phyloP scores from a whole-genome alignment of 92 coral and sea anemone genomes.

The Ricordea florida region DNA sequence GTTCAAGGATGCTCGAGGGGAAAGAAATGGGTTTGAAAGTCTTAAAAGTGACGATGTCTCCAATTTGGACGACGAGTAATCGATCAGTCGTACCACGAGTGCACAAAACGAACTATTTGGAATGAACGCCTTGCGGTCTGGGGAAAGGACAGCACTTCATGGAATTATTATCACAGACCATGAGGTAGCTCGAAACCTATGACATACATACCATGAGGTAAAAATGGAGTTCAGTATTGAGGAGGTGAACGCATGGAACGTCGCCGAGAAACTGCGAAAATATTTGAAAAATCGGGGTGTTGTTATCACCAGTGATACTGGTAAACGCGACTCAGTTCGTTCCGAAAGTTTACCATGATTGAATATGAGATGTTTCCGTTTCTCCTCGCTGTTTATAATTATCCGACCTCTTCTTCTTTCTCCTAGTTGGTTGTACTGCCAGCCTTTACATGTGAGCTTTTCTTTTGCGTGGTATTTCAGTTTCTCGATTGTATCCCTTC shows the following conservation, averaged over 20 bases:
- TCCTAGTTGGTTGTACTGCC: neutral
- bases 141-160: too few species aligned
- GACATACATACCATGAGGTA: too few species aligned
- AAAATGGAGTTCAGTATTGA: neutral
- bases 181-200: too few species aligned
- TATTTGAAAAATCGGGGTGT: constrained; percentile 26
- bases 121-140: too few species aligned
- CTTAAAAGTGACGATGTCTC: too few species aligned
- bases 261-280: constrained; percentile 6
- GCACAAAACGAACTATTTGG: too few species aligned
- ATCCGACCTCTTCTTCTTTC: neutral
- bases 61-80: too few species aligned
- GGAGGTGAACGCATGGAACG: constrained; percentile 1
- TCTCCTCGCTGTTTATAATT: neutral
- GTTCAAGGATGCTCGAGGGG: too few species aligned
- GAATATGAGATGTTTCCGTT: neutral
- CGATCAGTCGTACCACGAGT: too few species aligned
- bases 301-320: neutral
- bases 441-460: neutral
- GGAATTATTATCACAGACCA: too few species aligned
- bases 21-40: too few species aligned
- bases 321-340: constrained; percentile 3
- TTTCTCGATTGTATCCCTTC: neutral
- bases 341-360: too few species aligned
- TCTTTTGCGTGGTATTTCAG: neutral